phyloP scores from a whole-genome alignment of 2,113 vertebrate genomes.

The Bubo scandiacus region DNA sequence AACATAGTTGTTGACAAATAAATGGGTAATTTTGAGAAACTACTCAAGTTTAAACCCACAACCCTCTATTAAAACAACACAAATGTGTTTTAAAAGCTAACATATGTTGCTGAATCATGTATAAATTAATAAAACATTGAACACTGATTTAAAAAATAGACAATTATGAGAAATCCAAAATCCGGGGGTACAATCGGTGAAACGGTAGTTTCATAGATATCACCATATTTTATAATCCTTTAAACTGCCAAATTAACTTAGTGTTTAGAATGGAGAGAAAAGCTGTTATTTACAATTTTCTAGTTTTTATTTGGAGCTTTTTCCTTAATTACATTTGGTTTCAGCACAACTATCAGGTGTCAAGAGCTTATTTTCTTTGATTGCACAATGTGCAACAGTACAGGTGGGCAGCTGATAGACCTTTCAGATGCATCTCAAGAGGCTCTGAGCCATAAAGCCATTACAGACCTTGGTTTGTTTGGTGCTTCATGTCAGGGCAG shows the following conservation, averaged over 20 bases:
- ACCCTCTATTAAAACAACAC: background rate
- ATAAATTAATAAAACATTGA: background rate
- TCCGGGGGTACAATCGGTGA: background rate
- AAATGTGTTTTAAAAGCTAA: background rate
- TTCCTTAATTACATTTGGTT: background rate
- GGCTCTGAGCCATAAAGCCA: background rate
- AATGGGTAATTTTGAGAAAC: background rate
- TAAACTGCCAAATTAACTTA: background rate
- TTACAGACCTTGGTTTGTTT: background rate
- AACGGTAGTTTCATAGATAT: background rate
- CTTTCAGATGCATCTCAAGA: background rate
- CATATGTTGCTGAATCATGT: background rate
- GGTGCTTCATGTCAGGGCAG: background rate
- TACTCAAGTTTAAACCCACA: background rate
- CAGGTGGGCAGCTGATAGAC: background rate
- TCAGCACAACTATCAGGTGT: background rate
- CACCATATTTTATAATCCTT: background rate
- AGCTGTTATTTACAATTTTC: background rate
- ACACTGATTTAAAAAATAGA: background rate
- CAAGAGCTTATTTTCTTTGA: background rate
- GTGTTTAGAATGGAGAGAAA: background rate
- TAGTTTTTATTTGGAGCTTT: background rate
- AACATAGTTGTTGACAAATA: background rate
- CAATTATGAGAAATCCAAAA: background rate
- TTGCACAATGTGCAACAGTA: fast-evolving